phyloP scores from a whole-genome alignment of 1,140 invertebrate species.

The Ruditapes philippinarum region DNA sequence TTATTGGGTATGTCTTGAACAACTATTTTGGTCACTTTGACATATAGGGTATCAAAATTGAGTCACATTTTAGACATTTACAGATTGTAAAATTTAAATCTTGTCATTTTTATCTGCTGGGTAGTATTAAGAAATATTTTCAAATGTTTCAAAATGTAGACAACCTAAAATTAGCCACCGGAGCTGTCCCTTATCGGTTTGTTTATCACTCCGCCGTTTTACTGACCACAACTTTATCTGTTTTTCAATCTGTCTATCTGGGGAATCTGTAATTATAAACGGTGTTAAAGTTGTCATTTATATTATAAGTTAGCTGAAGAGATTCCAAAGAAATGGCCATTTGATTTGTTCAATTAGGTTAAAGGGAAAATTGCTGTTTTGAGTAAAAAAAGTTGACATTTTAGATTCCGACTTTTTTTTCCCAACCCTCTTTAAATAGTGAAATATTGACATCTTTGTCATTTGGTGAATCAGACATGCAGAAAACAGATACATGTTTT shows the following conservation, averaged over 20 bases:
- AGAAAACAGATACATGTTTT: constrained; percentile 17
- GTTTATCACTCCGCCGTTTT: constrained; percentile 17
- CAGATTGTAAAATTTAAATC: neutral
- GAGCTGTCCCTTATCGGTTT: constrained; percentile 10
- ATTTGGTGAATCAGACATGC: constrained; percentile 2
- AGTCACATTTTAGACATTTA: neutral
- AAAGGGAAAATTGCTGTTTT: constrained; percentile 6
- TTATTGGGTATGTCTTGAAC: too few species aligned
- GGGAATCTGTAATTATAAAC: constrained; percentile 14
- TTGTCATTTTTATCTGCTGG: constrained; percentile 28
- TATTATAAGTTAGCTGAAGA: constrained; percentile 22
- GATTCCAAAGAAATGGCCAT: constrained; percentile 1
- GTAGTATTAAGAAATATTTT: constrained; percentile 10
- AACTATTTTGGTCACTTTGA: neutral
- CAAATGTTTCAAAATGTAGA: constrained; percentile 20
- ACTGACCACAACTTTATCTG: constrained; percentile 47
- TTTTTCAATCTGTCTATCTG: constrained; percentile 44
- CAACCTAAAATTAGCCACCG: constrained; percentile 38
- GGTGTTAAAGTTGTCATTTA: constrained; percentile 47
- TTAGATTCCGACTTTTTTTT: neutral
- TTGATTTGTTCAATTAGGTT: constrained; percentile 35
- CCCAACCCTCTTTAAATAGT: too few species aligned
- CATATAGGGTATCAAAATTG: neutral
- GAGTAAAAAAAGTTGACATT: constrained; percentile 17
- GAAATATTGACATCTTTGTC: neutral